Conservation (phyloP, 2,888 invertebrate species). For the Rhagonycha fulva region DNA sequence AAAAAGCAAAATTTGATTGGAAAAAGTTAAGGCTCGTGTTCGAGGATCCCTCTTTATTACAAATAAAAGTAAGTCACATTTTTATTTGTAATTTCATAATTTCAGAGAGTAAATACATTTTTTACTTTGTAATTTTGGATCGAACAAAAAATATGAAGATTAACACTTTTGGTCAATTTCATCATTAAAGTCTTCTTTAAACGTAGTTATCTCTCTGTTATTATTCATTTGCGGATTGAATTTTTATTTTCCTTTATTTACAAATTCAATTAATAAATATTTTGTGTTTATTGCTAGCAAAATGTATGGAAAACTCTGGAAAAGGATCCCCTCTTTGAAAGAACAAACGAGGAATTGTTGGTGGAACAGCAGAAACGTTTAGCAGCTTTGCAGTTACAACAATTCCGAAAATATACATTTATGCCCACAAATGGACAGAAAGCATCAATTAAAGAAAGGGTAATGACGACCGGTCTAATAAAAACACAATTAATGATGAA, state of each 20-base stretch:
- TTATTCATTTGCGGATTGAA: no score
- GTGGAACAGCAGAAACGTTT: slow-evolving; percentile 75
- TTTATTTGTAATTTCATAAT: no score
- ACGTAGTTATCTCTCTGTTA: no score
- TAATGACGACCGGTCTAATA: background rate
- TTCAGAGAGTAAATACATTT: no score
- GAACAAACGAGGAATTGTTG: slow-evolving; percentile 62
- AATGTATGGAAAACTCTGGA: slow-evolving; percentile 79
- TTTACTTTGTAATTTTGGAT: no score
- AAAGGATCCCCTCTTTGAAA: slow-evolving; percentile 78
- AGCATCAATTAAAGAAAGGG: slow-evolving; percentile 14
- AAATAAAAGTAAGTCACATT: slow-evolving; percentile 71
- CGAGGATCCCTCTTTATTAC: slow-evolving; percentile 72
- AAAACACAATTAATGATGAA: background rate
- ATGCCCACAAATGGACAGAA: slow-evolving; percentile 52
- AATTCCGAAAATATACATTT: slow-evolving; percentile 69
- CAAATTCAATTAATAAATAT: background rate
- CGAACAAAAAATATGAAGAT: no score
- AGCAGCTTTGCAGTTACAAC: slow-evolving; percentile 70
- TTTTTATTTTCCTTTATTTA: background rate
- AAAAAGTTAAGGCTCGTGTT: slow-evolving; percentile 79
- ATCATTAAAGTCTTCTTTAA: no score
- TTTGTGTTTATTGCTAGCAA: slow-evolving; percentile 58
- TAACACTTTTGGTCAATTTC: no score
- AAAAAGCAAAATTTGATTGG: slow-evolving; percentile 84